Base-by-base conservation (phyloP, 2,888 invertebrate genomes). In the Lasioglossum morio region DNA sequence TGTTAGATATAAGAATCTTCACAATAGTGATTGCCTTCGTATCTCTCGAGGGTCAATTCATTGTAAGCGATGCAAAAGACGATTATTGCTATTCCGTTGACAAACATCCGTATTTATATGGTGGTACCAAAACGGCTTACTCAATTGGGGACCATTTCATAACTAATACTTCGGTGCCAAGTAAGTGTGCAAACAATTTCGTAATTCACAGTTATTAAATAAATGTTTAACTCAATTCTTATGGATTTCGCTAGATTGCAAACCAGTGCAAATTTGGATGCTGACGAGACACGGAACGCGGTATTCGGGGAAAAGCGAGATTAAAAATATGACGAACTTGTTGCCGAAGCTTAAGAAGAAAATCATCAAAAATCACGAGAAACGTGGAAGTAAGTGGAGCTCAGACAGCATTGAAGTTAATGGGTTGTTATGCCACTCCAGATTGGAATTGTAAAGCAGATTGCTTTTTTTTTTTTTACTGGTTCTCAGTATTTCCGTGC, bases 91-190 rank as follows among this genome's bases (percentile, higher is more conserved):
- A 97, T 83, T 95, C 96, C 0, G 95, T 95, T 0, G 96, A 97
- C 85, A 95, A 96, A 23, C 95, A 97, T 84, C 97, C 97, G 0
- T 97, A 97, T 92, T 93, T 97, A 19, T 95, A 96, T 69, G 97
- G 97, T 92, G 97, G 96, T 16, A 96, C 97, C 8, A 98, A 97
- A 95, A 98, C 98, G 0, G 96, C 98, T 0, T 98, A 98, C 93
- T 96, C 97, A 89, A 96, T 97, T 89, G 96, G 96, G 27, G 96
- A 96, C 86, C 96, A 96, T 12, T 27, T 43, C 8, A 75, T 63
- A 48, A 53, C 19, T 12, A 79, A 77, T 23, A 60, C 53, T 27
- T 79, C 48, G 66, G 10, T 84, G 7, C 72, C 82, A 30, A 73
- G 88, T 88, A 53, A 80, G 79, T 57, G 78, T 57, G 43, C 19